Conservation (phyloP, 2,797 vertebrate species). For the Pseudomugil gertrudae region DNA sequence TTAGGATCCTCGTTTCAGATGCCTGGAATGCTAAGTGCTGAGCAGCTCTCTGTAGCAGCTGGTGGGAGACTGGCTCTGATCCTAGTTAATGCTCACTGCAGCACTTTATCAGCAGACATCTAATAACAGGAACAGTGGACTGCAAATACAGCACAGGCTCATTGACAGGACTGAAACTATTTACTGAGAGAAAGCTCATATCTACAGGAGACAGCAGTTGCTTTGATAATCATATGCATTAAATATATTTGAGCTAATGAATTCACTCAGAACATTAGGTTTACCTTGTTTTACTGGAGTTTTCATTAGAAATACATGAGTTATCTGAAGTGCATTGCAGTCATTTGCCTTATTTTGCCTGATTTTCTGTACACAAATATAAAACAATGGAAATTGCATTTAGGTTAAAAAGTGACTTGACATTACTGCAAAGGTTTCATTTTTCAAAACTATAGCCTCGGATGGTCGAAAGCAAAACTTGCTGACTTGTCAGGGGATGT, state of each 20-base stretch:
- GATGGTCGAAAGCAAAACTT: not conserved
- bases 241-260: not conserved
- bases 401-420: not conserved
- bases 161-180: conserved; percentile 43
- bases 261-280: not conserved
- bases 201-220: conserved; percentile 21
- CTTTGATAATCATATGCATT: conserved; percentile 6
- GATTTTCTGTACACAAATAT: not conserved
- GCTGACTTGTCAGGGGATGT: conserved; percentile 4
- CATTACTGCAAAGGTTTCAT: not conserved
- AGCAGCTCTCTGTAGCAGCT: conserved; percentile 65
- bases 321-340: not conserved
- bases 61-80: conserved; percentile 65
- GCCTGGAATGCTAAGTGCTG: conserved; percentile 70
- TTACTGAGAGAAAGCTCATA: conserved; percentile 18
- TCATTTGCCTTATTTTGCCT: not conserved
- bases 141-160: conserved; percentile 56
- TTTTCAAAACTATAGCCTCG: not conserved
- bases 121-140: conserved; percentile 52
- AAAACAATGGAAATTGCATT: not conserved
- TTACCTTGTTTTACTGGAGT: conserved; percentile 1
- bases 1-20: conserved; percentile 72
- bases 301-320: conserved; percentile 7
- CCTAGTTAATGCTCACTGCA: conserved; percentile 58
- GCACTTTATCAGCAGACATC: conserved; percentile 66